Conservation (phyloP, 1,140 invertebrate species). For the Drosophila bifasciata region DNA sequence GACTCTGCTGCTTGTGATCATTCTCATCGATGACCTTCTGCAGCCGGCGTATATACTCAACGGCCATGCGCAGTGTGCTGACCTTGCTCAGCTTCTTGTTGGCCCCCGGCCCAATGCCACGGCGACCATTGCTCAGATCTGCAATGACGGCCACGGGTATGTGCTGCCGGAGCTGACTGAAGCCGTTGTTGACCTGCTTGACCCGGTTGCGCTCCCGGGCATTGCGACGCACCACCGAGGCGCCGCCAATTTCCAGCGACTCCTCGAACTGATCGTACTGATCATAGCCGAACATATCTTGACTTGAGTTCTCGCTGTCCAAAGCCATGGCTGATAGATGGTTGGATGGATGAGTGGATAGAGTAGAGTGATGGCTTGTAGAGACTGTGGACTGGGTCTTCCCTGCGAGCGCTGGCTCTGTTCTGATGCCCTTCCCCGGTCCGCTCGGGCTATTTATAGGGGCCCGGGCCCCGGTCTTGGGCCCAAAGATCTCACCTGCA, state of each 20-base stretch:
- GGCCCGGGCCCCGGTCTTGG: slow-evolving; percentile 13
- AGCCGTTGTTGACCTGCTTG: slow-evolving; percentile 97
- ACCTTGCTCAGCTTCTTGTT: slow-evolving; percentile 97
- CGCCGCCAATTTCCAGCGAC: slow-evolving; percentile 37
- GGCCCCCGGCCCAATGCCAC: slow-evolving; percentile 85
- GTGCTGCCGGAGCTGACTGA: slow-evolving; percentile 93
- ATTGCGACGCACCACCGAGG: slow-evolving; percentile 94
- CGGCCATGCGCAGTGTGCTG: slow-evolving; percentile 95
- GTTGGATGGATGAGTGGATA: too few species aligned
- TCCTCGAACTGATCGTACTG: slow-evolving; percentile 20
- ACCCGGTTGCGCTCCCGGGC: slow-evolving; percentile 96
- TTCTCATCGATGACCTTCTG: slow-evolving; percentile 88
- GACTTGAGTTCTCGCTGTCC: slow-evolving; percentile 31
- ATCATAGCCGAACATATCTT: slow-evolving; percentile 35
- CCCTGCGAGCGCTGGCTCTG: slow-evolving; percentile 59
- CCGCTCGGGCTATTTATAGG: slow-evolving; percentile 75
- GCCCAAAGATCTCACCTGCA: slow-evolving; percentile 46
- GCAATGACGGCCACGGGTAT: slow-evolving; percentile 91
- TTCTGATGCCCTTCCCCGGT: slow-evolving; percentile 83
- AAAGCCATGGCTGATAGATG: slow-evolving; percentile 30
- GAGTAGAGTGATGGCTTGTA: background rate
- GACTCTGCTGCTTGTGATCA: slow-evolving; percentile 37
- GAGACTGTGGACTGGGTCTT: slow-evolving; percentile 7
- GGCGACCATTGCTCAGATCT: slow-evolving; percentile 88
- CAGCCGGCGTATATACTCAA: slow-evolving; percentile 96